Evolutionary conservation across 2,113 vertebrate genomes (phyloP), one percentile per base, ranked within the genome.

Genomic region (Herpetotheres cachinnans): DNA sequence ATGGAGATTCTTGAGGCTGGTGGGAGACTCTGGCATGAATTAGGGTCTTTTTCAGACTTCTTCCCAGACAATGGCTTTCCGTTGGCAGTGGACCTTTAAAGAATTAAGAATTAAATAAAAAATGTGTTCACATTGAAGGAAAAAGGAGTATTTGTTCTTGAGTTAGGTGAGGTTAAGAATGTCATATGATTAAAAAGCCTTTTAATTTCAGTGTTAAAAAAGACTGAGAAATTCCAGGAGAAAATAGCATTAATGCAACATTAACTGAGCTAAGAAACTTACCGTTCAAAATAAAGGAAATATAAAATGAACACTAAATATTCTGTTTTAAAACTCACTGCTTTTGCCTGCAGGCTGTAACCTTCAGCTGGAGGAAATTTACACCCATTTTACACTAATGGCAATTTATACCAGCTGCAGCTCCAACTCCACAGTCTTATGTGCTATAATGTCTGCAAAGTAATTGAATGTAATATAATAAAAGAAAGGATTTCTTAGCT

Each of bases 301-400:
- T 44, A 85, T 40, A 89, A 95, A 97, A 89, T 42, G 58, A 79
- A 55, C 69, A 84, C 56, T 84, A 95, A 67, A 34, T 89, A 76
- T 61, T 91, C 86, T n/a, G n/a, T 79, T 93, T 97, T 89, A 79
- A 95, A 83, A 86, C 4, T 89, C 52, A 42, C 10, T 65, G 17
- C 49, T 89, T 91, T 91, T 93, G 83, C 94, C 65, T 87, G 10
- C 58, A 65, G 91, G 56, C 61, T 91, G 19, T 69, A 92, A 94
- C 70, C 86, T 95, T 96, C 94, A 97, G 89, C 94, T 97, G 95
- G 81, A 94, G 89, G 83, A 95, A 95, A 95, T 96, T 96, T 96
- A 66, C 96, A 95, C 95, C 87, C 62, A 6, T 94, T 97, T 97
- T 96, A 83, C 82, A 73, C 92, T 96, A 96, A 96, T 94, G 90